A percentile compares a stretch with the other conserved stretches of the same genome.
Evolutionary conservation across 1,140 invertebrate species (phyloP).

Genomic region (Drosophila biarmipes): DNA sequence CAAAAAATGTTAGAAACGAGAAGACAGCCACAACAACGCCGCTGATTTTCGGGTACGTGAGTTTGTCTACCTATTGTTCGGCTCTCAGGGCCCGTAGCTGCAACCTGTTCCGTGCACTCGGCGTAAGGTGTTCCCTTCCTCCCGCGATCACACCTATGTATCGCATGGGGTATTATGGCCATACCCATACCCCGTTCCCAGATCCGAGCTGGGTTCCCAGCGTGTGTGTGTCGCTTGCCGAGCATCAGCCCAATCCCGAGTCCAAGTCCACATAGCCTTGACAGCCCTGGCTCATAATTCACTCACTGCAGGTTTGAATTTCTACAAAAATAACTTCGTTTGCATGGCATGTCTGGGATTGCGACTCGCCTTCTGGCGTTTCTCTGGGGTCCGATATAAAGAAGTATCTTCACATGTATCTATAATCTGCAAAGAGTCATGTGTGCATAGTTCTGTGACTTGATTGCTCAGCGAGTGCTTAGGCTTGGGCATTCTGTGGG

Average conservation of each 20-base stretch:
- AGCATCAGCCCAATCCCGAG: slow-evolving; percentile 43
- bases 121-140: slow-evolving; percentile 65
- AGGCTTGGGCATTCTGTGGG: slow-evolving; percentile 9
- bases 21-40: slow-evolving; percentile 35
- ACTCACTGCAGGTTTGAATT: slow-evolving; percentile 82
- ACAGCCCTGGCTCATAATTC: slow-evolving; percentile 77
- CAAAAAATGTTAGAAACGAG: slow-evolving; percentile 73
- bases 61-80: slow-evolving; percentile 75
- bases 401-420: slow-evolving; percentile 36
- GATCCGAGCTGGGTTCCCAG: slow-evolving; percentile 48
- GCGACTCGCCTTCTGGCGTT: slow-evolving; percentile 30
- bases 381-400: slow-evolving; percentile 22
- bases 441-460: slow-evolving; percentile 38
- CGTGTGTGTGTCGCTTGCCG: slow-evolving; percentile 69
- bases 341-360: slow-evolving; percentile 62
- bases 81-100: slow-evolving; percentile 30
- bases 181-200: slow-evolving; percentile 27
- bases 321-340: slow-evolving; percentile 80
- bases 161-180: slow-evolving; percentile 24
- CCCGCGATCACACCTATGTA: slow-evolving; percentile 67
- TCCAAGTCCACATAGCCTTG: slow-evolving; percentile 56
- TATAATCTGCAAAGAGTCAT: slow-evolving; percentile 46
- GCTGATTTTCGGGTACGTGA: slow-evolving; percentile 69
- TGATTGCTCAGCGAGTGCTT: slow-evolving; percentile 55
- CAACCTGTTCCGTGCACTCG: slow-evolving; percentile 71